Percentiles rank a stretch among this genome's conserved stretches.
Evolutionary conservation across 2,113 vertebrate genomes (phyloP).

Genomic region (Ophiodon elongatus): DNA sequence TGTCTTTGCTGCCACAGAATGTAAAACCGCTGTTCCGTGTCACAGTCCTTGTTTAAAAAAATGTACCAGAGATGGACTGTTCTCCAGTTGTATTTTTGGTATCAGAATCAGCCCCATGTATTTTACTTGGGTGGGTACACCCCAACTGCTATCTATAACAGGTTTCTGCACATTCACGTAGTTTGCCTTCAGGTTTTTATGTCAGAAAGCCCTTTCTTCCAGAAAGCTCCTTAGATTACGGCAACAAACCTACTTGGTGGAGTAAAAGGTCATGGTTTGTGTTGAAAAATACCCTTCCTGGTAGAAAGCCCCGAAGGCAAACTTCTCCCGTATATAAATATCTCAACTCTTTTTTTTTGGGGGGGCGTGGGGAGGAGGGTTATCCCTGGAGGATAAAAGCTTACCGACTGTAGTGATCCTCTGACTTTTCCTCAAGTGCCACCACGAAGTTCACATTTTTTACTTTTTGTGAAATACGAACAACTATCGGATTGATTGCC

Average conservation of each 20-base stretch:
- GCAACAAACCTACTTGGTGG: background rate
- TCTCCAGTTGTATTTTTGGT: background rate
- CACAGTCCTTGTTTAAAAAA: background rate
- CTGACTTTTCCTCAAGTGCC: too few species aligned
- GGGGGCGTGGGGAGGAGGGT: too few species aligned
- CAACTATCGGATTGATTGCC: background rate
- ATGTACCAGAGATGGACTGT: background rate
- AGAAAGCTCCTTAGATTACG: background rate
- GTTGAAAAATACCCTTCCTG: background rate
- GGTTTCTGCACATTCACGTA: too few species aligned
- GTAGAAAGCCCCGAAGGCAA: too few species aligned
- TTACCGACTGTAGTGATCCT: background rate
- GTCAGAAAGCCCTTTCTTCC: background rate
- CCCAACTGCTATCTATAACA: too few species aligned
- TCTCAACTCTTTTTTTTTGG: background rate
- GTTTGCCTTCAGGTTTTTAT: background rate
- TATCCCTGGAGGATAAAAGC: background rate
- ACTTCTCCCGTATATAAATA: background rate
- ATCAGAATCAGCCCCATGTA: background rate
- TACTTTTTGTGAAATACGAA: background rate
- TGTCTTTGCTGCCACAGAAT: conserved; percentile 88
- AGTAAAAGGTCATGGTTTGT: background rate
- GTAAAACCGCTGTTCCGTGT: conserved; percentile 65
- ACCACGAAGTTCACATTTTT: background rate
- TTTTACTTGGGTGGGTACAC: background rate